A percentile compares a stretch with the other conserved stretches of the same genome.
Conservation (phyloP, 2,797 vertebrate species). For the Enteromius anoplus region DNA sequence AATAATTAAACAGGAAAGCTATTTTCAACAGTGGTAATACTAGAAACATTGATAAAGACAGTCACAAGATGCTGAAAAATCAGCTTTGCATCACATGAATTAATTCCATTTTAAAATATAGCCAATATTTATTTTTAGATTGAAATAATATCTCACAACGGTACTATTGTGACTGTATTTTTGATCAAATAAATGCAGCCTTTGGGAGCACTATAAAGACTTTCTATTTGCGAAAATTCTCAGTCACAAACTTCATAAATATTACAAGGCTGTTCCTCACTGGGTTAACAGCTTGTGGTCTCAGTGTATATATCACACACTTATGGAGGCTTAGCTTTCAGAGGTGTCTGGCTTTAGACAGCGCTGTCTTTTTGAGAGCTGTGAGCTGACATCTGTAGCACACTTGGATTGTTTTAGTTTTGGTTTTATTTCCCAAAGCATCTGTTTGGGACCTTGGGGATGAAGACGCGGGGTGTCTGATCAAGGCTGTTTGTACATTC, state of each 20-base stretch:
- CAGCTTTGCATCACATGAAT: not conserved
- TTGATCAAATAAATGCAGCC: not conserved
- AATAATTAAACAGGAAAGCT: not conserved
- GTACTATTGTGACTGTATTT: not conserved
- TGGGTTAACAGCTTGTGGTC: not conserved
- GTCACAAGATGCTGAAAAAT: not conserved
- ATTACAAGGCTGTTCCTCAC: not conserved
- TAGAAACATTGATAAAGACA: not conserved
- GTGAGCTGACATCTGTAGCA: constrained; percentile 28
- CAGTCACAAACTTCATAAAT: not conserved
- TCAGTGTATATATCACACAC: not conserved
- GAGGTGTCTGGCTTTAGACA: not conserved
- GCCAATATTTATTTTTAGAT: not conserved
- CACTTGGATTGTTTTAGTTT: constrained; percentile 24
- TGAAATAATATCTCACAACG: not conserved
- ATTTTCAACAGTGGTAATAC: not conserved
- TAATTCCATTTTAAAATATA: not conserved
- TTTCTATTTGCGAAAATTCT: not conserved
- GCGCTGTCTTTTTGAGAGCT: not conserved
- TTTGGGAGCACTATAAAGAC: not conserved
- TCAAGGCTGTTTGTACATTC: constrained; percentile 10
- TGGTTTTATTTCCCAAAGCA: constrained; percentile 37
- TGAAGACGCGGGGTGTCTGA: not conserved
- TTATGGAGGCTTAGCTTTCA: constrained; percentile 1
- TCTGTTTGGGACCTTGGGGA: constrained; percentile 32